Percentiles rank a stretch among this genome's conserved stretches.
These are phyloP conservation scores for Solea solea DNA, from an alignment of 2,113 vertebrate species.

Conservation along the genomic window DNA sequence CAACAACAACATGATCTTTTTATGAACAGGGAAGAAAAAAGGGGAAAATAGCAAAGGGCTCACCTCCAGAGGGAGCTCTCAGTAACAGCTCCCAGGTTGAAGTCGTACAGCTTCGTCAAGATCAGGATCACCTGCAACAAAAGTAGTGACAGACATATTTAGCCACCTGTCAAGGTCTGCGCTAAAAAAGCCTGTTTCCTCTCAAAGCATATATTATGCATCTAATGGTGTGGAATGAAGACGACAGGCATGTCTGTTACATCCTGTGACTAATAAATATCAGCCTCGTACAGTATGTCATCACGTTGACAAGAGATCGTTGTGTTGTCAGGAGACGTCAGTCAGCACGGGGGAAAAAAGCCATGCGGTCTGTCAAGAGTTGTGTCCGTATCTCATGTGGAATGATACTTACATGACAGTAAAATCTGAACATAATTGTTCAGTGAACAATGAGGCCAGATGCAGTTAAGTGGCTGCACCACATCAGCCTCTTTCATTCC, in stretches of 20 bases:
- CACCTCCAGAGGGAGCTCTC: slow-evolving; percentile 98
- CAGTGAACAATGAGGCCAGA: slow-evolving; percentile 67
- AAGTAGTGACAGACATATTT: slow-evolving; percentile 48
- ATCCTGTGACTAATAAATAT: slow-evolving; percentile 56
- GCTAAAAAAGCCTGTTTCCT: slow-evolving; percentile 24
- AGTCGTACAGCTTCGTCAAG: slow-evolving; percentile 95
- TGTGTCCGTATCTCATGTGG: slow-evolving; percentile 62
- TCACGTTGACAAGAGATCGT: slow-evolving; percentile 64
- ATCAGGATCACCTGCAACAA: slow-evolving; percentile 91
- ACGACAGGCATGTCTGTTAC: slow-evolving; percentile 19
- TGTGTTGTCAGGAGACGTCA: slow-evolving; percentile 65
- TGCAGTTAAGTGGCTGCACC: slow-evolving; percentile 26
- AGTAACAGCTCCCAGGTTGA: slow-evolving; percentile 94
- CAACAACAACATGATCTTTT: slow-evolving; percentile 16
- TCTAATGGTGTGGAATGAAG: slow-evolving; percentile 52
- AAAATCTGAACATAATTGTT: slow-evolving; percentile 66
- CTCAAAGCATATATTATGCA: slow-evolving; percentile 22
- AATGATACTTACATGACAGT: slow-evolving; percentile 70
- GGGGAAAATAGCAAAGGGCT: slow-evolving; percentile 33
- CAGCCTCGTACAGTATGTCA: slow-evolving; percentile 47
- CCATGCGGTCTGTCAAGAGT: slow-evolving; percentile 60
- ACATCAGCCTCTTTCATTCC: slow-evolving; percentile 6
- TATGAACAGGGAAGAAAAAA: slow-evolving; percentile 28
- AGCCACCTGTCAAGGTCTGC: slow-evolving; percentile 26
- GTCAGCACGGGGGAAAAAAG: slow-evolving; percentile 49